A percentile compares a stretch with the other conserved stretches of the same genome.
Evolutionary conservation across 2,888 invertebrate species (phyloP).

Genomic region (Ophion ellenae): DNA sequence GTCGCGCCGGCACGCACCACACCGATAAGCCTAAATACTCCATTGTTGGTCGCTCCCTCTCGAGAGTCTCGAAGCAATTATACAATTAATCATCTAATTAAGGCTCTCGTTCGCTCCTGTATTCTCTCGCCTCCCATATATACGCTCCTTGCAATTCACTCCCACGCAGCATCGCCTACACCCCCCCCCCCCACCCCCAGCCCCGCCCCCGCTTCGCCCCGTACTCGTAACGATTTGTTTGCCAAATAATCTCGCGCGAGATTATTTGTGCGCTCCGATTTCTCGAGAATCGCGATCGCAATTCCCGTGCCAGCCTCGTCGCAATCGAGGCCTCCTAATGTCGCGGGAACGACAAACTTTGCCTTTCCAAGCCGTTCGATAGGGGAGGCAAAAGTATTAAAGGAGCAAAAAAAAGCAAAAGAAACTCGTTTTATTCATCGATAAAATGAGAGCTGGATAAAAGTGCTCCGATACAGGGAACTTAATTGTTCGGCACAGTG

Average conservation of each 20-base stretch:
- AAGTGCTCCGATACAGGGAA: slow-evolving; percentile 38
- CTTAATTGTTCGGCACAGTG: slow-evolving; percentile 46
- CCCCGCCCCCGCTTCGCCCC: slow-evolving; percentile 7
- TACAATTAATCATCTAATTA: slow-evolving; percentile 81
- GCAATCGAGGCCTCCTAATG: slow-evolving; percentile 46
- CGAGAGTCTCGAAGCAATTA: slow-evolving; percentile 72
- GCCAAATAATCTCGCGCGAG: slow-evolving; percentile 70
- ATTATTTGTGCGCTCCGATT: slow-evolving; percentile 40
- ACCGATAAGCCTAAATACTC: slow-evolving; percentile 74
- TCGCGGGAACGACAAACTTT: slow-evolving; percentile 46
- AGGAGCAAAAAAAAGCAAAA: slow-evolving; percentile 11
- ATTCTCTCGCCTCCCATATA: slow-evolving; percentile 21
- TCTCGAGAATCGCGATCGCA: slow-evolving; percentile 62
- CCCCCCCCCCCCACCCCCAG: no score
- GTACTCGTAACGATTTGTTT: slow-evolving; percentile 69
- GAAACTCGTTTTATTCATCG: slow-evolving; percentile 56
- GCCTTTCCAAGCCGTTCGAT: slow-evolving; percentile 56
- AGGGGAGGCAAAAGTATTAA: slow-evolving; percentile 28
- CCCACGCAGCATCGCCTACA: slow-evolving; percentile 54
- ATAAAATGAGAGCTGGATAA: slow-evolving; percentile 46
- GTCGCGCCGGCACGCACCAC: slow-evolving; percentile 69
- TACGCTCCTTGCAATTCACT: slow-evolving; percentile 14
- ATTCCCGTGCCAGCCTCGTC: slow-evolving; percentile 57
- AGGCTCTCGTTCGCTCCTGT: slow-evolving; percentile 71
- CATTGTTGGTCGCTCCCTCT: slow-evolving; percentile 68